Percentiles rank a stretch among this genome's conserved stretches.
Evolutionary conservation across 2,797 vertebrate genomes (phyloP).

Genomic region (Setipinna tenuifilis): DNA sequence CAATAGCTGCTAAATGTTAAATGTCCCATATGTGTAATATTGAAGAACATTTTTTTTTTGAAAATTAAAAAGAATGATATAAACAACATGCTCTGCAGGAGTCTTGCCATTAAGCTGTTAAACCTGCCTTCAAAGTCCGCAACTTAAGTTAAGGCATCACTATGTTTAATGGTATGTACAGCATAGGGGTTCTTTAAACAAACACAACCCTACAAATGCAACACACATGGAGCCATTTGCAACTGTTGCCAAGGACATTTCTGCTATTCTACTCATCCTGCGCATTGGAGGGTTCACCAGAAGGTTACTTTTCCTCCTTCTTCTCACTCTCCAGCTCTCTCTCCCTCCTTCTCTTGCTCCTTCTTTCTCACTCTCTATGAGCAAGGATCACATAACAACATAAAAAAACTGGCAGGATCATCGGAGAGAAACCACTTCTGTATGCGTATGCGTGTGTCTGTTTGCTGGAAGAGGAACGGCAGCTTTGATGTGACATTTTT

Average conservation of each 20-base stretch:
- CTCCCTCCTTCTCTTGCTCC: neutral
- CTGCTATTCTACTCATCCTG: slow-evolving; percentile 60
- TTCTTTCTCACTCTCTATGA: slow-evolving; percentile 15
- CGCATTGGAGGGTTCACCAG: slow-evolving; percentile 49
- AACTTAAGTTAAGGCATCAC: slow-evolving; percentile 37
- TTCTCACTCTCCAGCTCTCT: slow-evolving; percentile 6
- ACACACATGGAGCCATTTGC: slow-evolving; percentile 57
- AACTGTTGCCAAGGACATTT: slow-evolving; percentile 59
- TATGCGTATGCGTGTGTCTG: slow-evolving; percentile 19
- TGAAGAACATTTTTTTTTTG: neutral
- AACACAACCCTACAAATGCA: slow-evolving; percentile 59
- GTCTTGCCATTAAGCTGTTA: slow-evolving; percentile 29
- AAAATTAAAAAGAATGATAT: neutral
- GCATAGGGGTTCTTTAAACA: slow-evolving; percentile 55
- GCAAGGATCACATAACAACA: slow-evolving; percentile 24
- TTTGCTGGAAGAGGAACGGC: slow-evolving; percentile 14
- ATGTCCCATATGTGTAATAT: neutral
- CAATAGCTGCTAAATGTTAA: neutral
- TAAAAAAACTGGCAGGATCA: slow-evolving; percentile 10
- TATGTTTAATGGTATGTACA: slow-evolving; percentile 49
- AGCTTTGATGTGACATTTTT: slow-evolving; percentile 27
- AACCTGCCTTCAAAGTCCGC: slow-evolving; percentile 42
- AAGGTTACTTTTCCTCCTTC: slow-evolving; percentile 50
- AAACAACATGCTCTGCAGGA: neutral
- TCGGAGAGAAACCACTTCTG: slow-evolving; percentile 23